Evolutionary conservation across 1,140 invertebrate genomes (phyloP), one percentile per base, ranked within the genome.

Genomic region (Zaprionus taronus): DNA sequence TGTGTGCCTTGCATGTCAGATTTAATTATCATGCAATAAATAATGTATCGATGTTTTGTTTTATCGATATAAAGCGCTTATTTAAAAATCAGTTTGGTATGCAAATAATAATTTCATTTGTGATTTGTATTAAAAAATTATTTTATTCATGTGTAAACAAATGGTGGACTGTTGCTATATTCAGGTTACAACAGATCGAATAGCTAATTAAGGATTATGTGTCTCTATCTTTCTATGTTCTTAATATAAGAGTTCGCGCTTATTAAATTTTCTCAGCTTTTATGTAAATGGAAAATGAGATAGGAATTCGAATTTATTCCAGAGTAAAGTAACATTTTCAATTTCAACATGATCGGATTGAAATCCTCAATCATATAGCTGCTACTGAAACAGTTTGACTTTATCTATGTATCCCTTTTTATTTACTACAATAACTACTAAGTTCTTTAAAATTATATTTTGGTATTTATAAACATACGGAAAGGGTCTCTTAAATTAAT

Each of bases 291-390:
- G 24, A 55, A 56, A 56, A 56, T 56, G 22, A 56, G 26, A 28
- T 26, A 28, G 26, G 53, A n/a, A 28, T 56, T 12, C 20, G 5
- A 22, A 24, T 24, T 5, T 5, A 22, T 51, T 22, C 47, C 17
- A 51, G 3, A 24, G 11, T 51, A 51, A 47, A 51, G 11, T 51
- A 51, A 51, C 47, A 51, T 51, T 51, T 51, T 12, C 12, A 51
- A 28, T 28, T 31, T 56, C 26, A 56, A 56, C 28, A 38, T 47
- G 26, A 24, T 57, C 38, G 55, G 17, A 22, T 4, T 20, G 28
- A 22, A 44, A 57, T 66, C 26, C 11, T 57, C 4, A 67, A 67
- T 67, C 71, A 72, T 72, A 72, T 73, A 68, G 71, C 71, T 73
- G 71, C 71, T 73, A 55, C 22, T 61, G 6, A 36, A 68, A 56